Evolutionary conservation across 2,888 invertebrate species (phyloP).

Genomic region (Standfussiana lucernea): DNA sequence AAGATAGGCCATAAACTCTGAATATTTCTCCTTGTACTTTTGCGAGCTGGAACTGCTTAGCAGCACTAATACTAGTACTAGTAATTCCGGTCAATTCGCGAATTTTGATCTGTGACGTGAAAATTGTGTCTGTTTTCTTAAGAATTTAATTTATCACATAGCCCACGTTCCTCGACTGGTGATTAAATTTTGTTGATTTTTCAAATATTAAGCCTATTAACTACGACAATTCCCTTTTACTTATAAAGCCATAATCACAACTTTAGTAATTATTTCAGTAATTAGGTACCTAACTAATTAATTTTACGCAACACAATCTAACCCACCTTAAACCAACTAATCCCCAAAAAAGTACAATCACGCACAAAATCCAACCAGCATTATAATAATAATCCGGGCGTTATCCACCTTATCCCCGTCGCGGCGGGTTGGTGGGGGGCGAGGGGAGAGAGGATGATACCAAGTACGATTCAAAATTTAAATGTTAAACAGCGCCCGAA

Average conservation of each 20-base stretch:
- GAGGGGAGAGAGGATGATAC: slow-evolving; percentile 59
- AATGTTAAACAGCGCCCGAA: slow-evolving; percentile 88
- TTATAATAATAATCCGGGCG: slow-evolving; percentile 66
- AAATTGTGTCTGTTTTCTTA: too few species aligned
- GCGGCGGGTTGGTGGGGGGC: slow-evolving; percentile 42
- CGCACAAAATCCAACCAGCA: slow-evolving; percentile 41
- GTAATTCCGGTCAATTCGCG: too few species aligned
- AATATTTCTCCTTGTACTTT: too few species aligned
- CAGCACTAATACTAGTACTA: too few species aligned
- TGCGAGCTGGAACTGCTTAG: too few species aligned
- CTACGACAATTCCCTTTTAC: neutral
- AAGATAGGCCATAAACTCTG: too few species aligned
- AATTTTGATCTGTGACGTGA: too few species aligned
- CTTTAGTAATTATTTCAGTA: neutral
- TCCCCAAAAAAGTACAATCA: slow-evolving; percentile 53
- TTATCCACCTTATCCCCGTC: slow-evolving; percentile 73
- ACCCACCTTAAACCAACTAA: neutral
- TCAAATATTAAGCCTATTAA: neutral
- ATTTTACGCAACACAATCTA: neutral
- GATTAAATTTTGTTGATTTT: neutral
- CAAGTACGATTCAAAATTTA: slow-evolving; percentile 88
- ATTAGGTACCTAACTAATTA: neutral
- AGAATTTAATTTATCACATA: neutral
- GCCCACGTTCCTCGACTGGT: neutral
- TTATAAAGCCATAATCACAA: neutral